Evolutionary conservation across 2,797 vertebrate species (phyloP).

Genomic region (Bufotes viridis): DNA sequence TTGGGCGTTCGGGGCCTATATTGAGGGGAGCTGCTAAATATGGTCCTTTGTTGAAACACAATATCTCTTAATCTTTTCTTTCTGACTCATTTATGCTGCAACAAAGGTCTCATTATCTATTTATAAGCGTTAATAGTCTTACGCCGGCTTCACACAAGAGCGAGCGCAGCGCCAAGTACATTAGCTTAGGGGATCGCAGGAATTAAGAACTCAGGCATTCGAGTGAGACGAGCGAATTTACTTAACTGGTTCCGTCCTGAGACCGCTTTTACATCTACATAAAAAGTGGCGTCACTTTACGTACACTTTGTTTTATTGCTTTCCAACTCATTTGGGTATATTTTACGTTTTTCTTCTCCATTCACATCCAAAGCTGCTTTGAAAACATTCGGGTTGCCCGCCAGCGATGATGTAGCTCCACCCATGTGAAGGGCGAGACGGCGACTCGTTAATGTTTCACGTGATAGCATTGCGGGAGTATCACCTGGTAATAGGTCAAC

Average conservation of each 20-base stretch:
- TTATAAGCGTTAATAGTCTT: conserved; percentile 19
- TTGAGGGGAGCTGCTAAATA: background rate
- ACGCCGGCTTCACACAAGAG: background rate
- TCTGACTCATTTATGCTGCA: background rate
- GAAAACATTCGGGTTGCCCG: too few relatives aligned
- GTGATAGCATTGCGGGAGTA: too few relatives aligned
- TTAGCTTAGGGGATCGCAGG: background rate
- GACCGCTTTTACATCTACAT: background rate
- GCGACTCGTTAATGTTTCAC: too few relatives aligned
- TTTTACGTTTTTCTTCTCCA: background rate
- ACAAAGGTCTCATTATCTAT: conserved; percentile 33
- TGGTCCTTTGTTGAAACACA: conserved; percentile 2
- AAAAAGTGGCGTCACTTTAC: background rate
- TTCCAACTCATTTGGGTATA: background rate
- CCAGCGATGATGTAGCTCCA: too few relatives aligned
- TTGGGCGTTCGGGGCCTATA: background rate
- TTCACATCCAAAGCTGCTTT: conserved; percentile 1
- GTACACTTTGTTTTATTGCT: background rate
- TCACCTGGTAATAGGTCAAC: too few relatives aligned
- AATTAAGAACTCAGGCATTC: background rate
- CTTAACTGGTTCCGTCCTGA: background rate
- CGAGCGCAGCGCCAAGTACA: background rate
- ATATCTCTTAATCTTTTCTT: conserved; percentile 6
- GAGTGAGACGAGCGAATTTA: background rate
- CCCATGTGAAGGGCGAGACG: too few relatives aligned